Conservation (phyloP, 2,797 vertebrate species). For the Notoglanidium macrostoma region DNA sequence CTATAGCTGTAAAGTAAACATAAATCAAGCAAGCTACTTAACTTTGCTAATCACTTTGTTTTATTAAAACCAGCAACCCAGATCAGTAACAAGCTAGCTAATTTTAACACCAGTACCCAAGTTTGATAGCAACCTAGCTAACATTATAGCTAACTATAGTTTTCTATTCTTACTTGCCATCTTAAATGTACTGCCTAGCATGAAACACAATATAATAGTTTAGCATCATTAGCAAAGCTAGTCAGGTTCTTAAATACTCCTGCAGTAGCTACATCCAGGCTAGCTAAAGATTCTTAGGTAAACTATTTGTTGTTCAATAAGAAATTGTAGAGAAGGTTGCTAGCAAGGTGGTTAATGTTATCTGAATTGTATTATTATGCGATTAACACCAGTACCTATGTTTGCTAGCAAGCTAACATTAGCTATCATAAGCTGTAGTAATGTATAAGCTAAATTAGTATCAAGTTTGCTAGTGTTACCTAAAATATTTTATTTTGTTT, state of each 20-base stretch:
- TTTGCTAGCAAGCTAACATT: background rate
- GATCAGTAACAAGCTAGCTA: background rate
- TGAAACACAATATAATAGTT: background rate
- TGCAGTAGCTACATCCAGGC: background rate
- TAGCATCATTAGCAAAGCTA: background rate
- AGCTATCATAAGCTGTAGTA: background rate
- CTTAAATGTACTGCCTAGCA: background rate
- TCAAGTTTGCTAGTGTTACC: background rate
- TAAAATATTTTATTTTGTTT: background rate
- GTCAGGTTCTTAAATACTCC: background rate
- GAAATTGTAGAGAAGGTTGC: background rate
- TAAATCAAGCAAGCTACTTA: background rate
- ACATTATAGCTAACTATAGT: too few relatives aligned
- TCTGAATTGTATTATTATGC: background rate
- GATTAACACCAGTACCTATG: background rate
- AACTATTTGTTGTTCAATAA: background rate
- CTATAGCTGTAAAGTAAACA: background rate
- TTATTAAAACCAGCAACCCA: background rate
- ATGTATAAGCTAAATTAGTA: background rate
- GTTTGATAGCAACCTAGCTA: background rate
- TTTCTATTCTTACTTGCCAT: background rate
- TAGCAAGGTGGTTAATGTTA: background rate
- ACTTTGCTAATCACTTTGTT: background rate
- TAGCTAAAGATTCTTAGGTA: background rate
- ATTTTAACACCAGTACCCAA: background rate